Base-by-base conservation (phyloP, 2,113 vertebrate species). In the Microtus pennsylvanicus region DNA sequence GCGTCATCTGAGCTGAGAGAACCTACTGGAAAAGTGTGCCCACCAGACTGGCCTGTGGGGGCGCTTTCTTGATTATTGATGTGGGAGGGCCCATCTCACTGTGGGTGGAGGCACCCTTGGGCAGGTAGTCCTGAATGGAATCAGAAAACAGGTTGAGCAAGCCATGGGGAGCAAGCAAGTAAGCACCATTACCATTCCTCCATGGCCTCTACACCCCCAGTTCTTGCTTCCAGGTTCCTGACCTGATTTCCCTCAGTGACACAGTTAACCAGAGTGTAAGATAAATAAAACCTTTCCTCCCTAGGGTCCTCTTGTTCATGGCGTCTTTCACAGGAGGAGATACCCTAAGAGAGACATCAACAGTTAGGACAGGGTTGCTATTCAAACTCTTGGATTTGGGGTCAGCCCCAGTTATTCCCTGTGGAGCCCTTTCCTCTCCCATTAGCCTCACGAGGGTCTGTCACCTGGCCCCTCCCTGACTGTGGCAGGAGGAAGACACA, bases 371-470 rank as follows among this genome's bases (percentile, higher is more conserved):
- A n/a, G 50, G 28, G 1, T 47, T 74, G 47, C 47, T 11, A 47
- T 45, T 28, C 47, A 35, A 77, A 63, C 52, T 77, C 67, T 14
- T 0, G 0, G 11, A 22, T 80, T n/a, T 22, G 3, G 26, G 10
- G 2, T 38, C 3, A 45, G 7, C 28, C 45, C 45, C 12, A 5
- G 0, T 3, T 26, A 14, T 3, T 38, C 5, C 24, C 13, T 17
- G 19, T 35, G 65, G 21, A n/a, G 28, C 61, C 24, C 30, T 75
- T 86, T 26, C 33, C 45, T 33, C 22, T 78, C 63, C 50, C 22
- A 0, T 0, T 75, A 17, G 6, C 13, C 69, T 24, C 1, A 0
- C 5, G 33, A 33, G 33, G 35, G 35, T 42, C 65, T 26, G 38
- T 58, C 65, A 10, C 24, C 38, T 10, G 3, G 1, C 28, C n/a